These are phyloP conservation scores for Tragelaphus eurycerus DNA, from an alignment of 2,797 vertebrate genomes.

Conservation along the genomic window DNA sequence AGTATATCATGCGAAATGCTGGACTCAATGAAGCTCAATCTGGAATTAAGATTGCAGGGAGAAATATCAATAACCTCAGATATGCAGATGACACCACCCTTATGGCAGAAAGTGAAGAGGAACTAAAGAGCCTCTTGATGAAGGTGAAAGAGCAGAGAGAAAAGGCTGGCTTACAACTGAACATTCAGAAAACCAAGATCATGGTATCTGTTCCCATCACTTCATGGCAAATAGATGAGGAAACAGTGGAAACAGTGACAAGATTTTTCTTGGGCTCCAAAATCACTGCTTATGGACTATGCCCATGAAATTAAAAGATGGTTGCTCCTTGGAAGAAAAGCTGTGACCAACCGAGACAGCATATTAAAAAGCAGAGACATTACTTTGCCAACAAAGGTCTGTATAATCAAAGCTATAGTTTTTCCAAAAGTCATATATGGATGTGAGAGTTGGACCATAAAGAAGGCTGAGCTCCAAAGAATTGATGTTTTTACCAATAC, in stretches of 20 bases:
- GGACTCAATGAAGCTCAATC: not conserved
- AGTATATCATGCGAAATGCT: not conserved
- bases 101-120: not conserved
- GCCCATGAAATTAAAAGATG: not conserved
- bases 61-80: not conserved
- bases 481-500: not conserved
- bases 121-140: not conserved
- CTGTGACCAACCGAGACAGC: not conserved
- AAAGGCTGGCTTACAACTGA: not conserved
- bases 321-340: not conserved
- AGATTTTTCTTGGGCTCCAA: not conserved
- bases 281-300: not conserved
- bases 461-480: not conserved
- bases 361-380: not conserved
- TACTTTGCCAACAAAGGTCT: not conserved
- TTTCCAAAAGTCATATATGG: not conserved
- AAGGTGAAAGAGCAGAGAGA: not conserved
- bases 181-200: not conserved
- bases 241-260: not conserved
- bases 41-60: not conserved
- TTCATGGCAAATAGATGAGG: not conserved
- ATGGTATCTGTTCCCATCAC: not conserved
- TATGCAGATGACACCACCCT: not conserved
- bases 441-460: not conserved
- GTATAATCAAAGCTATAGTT: not conserved